Evolutionary conservation across 2,888 invertebrate genomes (phyloP), one percentile per base, ranked within the genome.

Genomic region (Cordilura impudica): DNA sequence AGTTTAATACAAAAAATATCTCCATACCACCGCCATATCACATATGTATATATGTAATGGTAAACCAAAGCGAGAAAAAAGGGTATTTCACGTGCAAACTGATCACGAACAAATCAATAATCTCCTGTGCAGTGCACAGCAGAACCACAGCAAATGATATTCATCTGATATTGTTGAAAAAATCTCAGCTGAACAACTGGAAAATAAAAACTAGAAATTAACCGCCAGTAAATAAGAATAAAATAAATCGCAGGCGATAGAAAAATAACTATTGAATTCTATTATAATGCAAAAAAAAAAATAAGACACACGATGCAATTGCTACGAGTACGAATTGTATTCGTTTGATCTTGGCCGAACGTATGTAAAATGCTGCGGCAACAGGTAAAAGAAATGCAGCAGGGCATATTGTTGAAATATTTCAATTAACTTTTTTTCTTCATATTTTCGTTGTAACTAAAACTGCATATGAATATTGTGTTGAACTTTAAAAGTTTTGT

Each of bases 161-260:
- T 65, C 78, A 77, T 75, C 72, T 74, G 63, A 78, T 66, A 63
- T 75, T 67, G 29, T 43, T 51, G 1, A 31, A 65, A 31, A 71
- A 71, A 73, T 73, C 78, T 58, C 63, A 69, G 73, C 51, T 23
- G 51, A 35, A 45, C 47, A 29, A 16, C 8, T 14, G 39, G 12
- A 61, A 39, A 6, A n/a, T n/a, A n/a, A 39, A 39, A 39, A 39
- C 35, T 26, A 45, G 60, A 60, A 54, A 70, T 70, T 65, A 74
- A 74, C 69, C 65, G 74, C 54, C 74, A 60, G 71, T 72, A 84
- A 86, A 84, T 83, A 83, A 83, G 81, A 84, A 82, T 84, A 81
- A 84, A 87, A 88, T 86, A 88, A 87, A 88, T 87, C 87, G 86
- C 86, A 83, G 87, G 84, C 87, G 86, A 86, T 86, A 87, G 88